phyloP scores from a whole-genome alignment of 1,140 invertebrate species.

The Eupristina koningsbergeri region DNA sequence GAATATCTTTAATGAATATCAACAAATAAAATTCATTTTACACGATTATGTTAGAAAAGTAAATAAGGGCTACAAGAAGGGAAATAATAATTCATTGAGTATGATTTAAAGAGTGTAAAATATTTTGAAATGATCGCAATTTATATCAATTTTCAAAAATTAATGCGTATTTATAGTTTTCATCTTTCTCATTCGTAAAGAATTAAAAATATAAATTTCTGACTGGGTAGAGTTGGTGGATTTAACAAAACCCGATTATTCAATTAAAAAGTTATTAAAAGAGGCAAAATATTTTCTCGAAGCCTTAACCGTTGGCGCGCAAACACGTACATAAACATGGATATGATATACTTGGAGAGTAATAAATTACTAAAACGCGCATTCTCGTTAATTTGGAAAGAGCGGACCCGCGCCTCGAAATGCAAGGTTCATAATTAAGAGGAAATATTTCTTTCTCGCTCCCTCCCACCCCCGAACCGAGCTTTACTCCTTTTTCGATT shows the following conservation, averaged over 20 bases:
- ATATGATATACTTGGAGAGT: constrained; percentile 55
- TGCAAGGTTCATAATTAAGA: constrained; percentile 64
- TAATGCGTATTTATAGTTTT: not conserved
- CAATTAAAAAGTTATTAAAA: constrained; percentile 67
- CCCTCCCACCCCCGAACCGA: no score
- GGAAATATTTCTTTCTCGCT: constrained; percentile 44
- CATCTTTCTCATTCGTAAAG: not conserved
- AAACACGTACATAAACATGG: no score
- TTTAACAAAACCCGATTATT: constrained; percentile 47
- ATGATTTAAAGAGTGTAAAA: no score
- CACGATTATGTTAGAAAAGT: no score
- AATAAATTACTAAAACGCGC: constrained; percentile 68
- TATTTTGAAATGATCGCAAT: not conserved
- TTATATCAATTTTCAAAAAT: not conserved
- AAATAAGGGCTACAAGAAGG: no score
- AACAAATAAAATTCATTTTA: no score
- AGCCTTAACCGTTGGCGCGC: constrained; percentile 36
- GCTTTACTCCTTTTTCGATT: constrained; percentile 39
- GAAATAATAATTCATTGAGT: no score
- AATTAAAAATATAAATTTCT: constrained; percentile 40
- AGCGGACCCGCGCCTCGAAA: not conserved
- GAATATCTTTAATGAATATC: no score
- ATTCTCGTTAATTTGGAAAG: constrained; percentile 47
- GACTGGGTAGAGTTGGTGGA: constrained; percentile 26
- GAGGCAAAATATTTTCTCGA: constrained; percentile 55